phyloP scores from a whole-genome alignment of 2,888 invertebrate species.

The Drosophila testacea region DNA sequence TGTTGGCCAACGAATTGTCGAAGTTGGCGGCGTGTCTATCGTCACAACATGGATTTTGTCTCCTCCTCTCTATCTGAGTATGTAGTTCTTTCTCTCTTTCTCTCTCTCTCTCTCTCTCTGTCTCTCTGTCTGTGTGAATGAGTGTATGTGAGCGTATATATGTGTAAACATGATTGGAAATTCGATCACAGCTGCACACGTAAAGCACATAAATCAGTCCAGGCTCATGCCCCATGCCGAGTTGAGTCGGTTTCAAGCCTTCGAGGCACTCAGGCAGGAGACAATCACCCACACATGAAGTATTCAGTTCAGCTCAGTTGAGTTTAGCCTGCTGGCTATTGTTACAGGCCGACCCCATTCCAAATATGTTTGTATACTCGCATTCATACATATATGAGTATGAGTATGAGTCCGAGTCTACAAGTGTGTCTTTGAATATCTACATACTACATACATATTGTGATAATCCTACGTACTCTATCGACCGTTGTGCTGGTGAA shows the following conservation, averaged over 20 bases:
- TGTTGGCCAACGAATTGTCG: conserved; percentile 52
- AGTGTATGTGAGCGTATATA: conserved; percentile 31
- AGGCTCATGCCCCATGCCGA: conserved; percentile 55
- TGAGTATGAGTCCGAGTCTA: background rate
- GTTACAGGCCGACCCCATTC: conserved; percentile 21
- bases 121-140: conserved; percentile 6
- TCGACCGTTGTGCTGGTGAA: conserved; percentile 51
- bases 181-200: conserved; percentile 81
- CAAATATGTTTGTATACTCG: conserved; percentile 2
- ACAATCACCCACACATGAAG: conserved; percentile 53
- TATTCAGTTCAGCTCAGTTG: conserved; percentile 21
- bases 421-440: conserved; percentile 11
- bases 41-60: conserved; percentile 60
- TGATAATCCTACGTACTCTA: conserved; percentile 55
- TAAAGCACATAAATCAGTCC: conserved; percentile 81
- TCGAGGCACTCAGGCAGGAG: conserved; percentile 53
- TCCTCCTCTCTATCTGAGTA: conserved; percentile 27
- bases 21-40: conserved; percentile 72
- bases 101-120: conserved; percentile 10
- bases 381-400: conserved; percentile 11
- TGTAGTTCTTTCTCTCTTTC: background rate
- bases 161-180: conserved; percentile 77
- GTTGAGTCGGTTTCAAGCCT: conserved; percentile 64
- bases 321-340: conserved; percentile 19
- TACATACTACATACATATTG: background rate